Evolutionary conservation across 2,113 vertebrate species (phyloP), one percentile per base, ranked within the genome.

Genomic region (human (Homo sapiens)): DNA sequence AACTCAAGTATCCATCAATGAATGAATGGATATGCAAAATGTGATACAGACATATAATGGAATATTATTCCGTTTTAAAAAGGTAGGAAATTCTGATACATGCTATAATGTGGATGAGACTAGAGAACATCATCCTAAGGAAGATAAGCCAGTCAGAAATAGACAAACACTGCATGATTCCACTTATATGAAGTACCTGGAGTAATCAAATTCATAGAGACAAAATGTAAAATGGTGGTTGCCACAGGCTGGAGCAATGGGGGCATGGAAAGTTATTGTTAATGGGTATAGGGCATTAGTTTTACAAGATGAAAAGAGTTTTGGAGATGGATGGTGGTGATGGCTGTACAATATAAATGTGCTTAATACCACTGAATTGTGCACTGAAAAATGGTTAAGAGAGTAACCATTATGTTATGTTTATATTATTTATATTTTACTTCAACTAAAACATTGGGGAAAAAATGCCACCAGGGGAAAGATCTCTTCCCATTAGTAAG

Each of bases 241-340:
- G n/a, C 30, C 59, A 25, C 0, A 10, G n/a, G 11, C 30, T 50
- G 13, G 13, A 18, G 30, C 6, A 35, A 27, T 6, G 8, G 2
- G 3, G 10, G 2, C 3, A 12, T 11, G 17, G 7, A 27, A 2
- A n/a, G 5, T 85, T 91, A 12, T 32, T n/a, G 12, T 32, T 84
- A 22, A 38, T 30, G 52, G 6, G 3, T 45, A 38, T 27, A 23
- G n/a, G 18, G 68, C 25, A 86, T 87, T 22, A 50, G 5, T 40
- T 84, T 64, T 89, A 87, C 3, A 52, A 61, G 48, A 89, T 8
- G 27, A 57, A 83, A 40, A 78, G 48, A 73, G 8, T 88, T 96
- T 32, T 80, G 27, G 32, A 25, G 43, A 22, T 87, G 32, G 32
- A 43, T n/a, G 14, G 2, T 59, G 20, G 14, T n/a, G 25, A 17